Conservation (phyloP, 2,797 vertebrate genomes). For the Geotria australis region DNA sequence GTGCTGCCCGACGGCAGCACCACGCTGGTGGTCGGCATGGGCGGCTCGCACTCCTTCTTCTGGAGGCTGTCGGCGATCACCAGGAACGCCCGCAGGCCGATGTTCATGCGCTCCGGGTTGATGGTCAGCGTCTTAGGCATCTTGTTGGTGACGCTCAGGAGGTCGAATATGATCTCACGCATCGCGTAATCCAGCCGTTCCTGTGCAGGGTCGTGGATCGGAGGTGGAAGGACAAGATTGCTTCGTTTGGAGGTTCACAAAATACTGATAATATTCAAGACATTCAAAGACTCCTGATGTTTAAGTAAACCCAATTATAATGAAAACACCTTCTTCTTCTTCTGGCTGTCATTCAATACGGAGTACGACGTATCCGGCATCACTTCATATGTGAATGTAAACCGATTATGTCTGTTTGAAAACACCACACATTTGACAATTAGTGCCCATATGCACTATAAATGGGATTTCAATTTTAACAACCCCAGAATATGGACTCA, state of each 20-base stretch:
- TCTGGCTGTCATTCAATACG: too few relatives aligned
- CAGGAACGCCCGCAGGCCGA: constrained; percentile 74
- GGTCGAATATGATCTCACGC: constrained; percentile 43
- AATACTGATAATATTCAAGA: not conserved
- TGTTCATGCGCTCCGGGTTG: constrained; percentile 55
- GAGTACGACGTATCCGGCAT: too few relatives aligned
- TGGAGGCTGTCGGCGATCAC: constrained; percentile 91
- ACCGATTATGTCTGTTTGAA: too few relatives aligned
- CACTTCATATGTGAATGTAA: too few relatives aligned
- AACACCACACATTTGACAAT: too few relatives aligned
- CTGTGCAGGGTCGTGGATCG: constrained; percentile 6
- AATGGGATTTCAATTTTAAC: too few relatives aligned
- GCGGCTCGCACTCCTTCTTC: constrained; percentile 89
- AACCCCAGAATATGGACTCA: too few relatives aligned
- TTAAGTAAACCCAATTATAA: not conserved
- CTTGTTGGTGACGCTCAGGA: constrained; percentile 24
- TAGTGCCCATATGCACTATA: too few relatives aligned
- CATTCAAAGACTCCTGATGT: not conserved
- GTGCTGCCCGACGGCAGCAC: constrained; percentile 92
- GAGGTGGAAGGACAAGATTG: not conserved
- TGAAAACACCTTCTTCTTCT: too few relatives aligned
- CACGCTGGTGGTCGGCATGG: constrained; percentile 92
- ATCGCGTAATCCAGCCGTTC: constrained; percentile 40
- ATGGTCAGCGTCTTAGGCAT: not conserved
- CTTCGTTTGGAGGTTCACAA: not conserved